phyloP scores from a whole-genome alignment of 2,797 vertebrate species.

The Hydrophis major region DNA sequence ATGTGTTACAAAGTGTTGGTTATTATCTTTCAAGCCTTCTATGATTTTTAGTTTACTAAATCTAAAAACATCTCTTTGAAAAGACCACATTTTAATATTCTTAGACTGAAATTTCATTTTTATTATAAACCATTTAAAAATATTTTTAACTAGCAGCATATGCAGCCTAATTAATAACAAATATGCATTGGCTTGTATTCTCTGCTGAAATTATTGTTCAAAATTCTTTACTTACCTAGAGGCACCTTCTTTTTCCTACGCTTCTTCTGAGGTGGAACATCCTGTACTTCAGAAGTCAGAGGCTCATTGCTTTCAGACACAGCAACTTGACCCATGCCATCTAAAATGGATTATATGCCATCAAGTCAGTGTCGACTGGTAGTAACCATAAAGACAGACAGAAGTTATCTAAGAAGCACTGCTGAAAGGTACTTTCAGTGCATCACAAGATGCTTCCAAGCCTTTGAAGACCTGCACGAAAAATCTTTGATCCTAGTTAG shows the following conservation, averaged over 20 bases:
- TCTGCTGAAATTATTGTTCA: not conserved
- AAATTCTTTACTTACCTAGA: slow-evolving; percentile 56
- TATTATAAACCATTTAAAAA: not conserved
- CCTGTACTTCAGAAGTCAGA: slow-evolving; percentile 69
- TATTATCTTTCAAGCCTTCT: not conserved
- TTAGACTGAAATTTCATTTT: not conserved
- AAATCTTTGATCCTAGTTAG: not conserved
- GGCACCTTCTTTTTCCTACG: slow-evolving; percentile 81
- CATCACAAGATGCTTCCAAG: not conserved
- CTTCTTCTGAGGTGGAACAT: slow-evolving; percentile 73
- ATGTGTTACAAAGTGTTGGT: not conserved
- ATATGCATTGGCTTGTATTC: not conserved
- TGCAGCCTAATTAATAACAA: not conserved
- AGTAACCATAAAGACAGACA: slow-evolving; percentile 21
- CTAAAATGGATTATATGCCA: slow-evolving; percentile 41
- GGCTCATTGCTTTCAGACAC: slow-evolving; percentile 74
- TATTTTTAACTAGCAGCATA: not conserved
- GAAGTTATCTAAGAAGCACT: slow-evolving; percentile 60
- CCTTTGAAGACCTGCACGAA: not conserved
- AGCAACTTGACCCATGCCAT: slow-evolving; percentile 63
- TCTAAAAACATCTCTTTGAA: not conserved
- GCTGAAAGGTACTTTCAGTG: not conserved
- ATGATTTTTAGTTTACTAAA: not conserved
- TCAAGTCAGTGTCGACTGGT: not conserved
- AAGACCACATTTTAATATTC: not conserved